Percentiles rank a stretch among this genome's conserved stretches.
Conservation (phyloP, 2,797 vertebrate genomes). For the Simalia tracyae region DNA sequence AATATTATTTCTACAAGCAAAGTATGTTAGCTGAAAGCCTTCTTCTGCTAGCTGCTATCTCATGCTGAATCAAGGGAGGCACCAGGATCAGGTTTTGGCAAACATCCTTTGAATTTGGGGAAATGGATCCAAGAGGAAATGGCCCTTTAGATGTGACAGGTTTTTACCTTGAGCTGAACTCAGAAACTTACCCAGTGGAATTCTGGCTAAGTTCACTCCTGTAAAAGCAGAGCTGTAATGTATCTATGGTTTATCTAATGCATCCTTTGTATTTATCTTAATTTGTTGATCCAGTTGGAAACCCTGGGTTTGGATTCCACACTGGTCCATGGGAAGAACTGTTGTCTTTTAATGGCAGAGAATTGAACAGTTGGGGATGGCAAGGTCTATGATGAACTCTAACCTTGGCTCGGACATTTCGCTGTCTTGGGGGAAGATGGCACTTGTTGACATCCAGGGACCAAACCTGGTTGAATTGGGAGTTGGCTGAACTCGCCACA, state of each 20-base stretch:
- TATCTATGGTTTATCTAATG: not conserved
- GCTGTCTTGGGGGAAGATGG: too few species aligned
- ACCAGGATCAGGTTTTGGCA: too few species aligned
- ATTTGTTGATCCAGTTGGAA: not conserved
- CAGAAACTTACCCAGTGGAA: not conserved
- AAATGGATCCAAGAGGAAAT: too few species aligned
- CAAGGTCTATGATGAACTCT: not conserved
- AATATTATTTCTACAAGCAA: not conserved
- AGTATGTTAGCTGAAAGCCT: not conserved
- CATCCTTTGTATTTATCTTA: not conserved
- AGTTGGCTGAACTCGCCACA: too few species aligned
- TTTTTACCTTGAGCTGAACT: not conserved
- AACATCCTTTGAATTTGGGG: too few species aligned
- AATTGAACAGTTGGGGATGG: too few species aligned
- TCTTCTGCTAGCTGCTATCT: not conserved
- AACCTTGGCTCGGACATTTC: not conserved
- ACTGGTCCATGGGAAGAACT: too few species aligned
- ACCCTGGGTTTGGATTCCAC: too few species aligned
- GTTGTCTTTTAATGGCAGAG: too few species aligned
- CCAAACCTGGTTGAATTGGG: too few species aligned
- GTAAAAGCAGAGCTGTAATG: not conserved
- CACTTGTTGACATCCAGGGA: too few species aligned
- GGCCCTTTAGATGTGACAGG: not conserved
- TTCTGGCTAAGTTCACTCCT: not conserved
- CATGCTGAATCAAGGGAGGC: not conserved